phyloP scores from a whole-genome alignment of 1,140 invertebrate genomes.

The Heterodera carotae region DNA sequence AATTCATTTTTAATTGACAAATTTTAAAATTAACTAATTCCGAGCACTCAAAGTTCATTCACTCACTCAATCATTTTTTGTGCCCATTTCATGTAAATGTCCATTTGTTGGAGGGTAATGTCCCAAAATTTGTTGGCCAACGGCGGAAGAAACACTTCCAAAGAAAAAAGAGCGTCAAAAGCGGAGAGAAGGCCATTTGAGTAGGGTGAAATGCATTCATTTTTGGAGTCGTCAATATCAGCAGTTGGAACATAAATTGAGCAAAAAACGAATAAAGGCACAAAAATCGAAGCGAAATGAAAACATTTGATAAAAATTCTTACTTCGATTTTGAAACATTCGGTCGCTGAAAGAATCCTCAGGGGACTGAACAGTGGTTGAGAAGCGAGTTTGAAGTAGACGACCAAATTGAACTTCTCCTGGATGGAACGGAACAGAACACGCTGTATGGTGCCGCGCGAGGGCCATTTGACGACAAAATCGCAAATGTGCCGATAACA shows the following conservation, averaged over 20 bases:
- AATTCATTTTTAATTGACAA: neutral
- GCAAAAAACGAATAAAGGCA: neutral
- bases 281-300: neutral
- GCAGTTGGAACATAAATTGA: neutral
- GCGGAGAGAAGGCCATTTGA: slow-evolving; percentile 40
- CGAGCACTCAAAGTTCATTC: neutral
- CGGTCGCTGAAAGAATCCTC: slow-evolving; percentile 23
- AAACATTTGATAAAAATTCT: no score
- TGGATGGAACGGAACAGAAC: slow-evolving; percentile 21
- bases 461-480: slow-evolving; percentile 43
- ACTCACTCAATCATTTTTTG: slow-evolving; percentile 27
- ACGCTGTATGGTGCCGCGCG: neutral
- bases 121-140: slow-evolving; percentile 48
- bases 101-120: slow-evolving; percentile 40
- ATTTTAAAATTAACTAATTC: neutral
- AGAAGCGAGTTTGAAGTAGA: slow-evolving; percentile 49
- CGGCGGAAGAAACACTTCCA: slow-evolving; percentile 37
- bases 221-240: slow-evolving; percentile 8
- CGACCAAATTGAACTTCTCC: slow-evolving; percentile 46
- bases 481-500: slow-evolving; percentile 44
- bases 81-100: slow-evolving; percentile 42
- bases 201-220: slow-evolving; percentile 23
- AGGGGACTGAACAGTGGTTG: slow-evolving; percentile 25
- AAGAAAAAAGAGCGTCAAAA: slow-evolving; percentile 36
- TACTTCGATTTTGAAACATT: slow-evolving; percentile 29